phyloP scores from a whole-genome alignment of 2,888 invertebrate species.

The Acanthoscelides obtectus region DNA sequence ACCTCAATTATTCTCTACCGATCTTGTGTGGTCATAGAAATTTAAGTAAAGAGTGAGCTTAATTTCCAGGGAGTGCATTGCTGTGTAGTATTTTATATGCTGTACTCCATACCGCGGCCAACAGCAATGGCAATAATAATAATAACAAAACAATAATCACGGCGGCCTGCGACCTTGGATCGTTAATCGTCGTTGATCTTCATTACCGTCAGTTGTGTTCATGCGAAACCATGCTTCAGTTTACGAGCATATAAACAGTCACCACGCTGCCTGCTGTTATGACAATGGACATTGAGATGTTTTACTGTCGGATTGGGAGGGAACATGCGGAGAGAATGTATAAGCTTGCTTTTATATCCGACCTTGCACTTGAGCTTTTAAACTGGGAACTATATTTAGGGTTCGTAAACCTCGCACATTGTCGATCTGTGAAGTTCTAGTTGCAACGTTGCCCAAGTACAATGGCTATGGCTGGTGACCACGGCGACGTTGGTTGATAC shows the following conservation, averaged over 20 bases:
- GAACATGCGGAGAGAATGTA: background rate
- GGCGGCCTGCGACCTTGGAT: background rate
- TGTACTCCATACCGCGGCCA: background rate
- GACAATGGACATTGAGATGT: background rate
- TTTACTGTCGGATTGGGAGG: background rate
- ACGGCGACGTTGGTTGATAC: no score
- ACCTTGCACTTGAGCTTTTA: background rate
- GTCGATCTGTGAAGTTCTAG: background rate
- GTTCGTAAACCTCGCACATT: background rate
- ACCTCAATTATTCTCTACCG: no score
- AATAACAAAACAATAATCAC: background rate
- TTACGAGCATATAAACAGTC: background rate
- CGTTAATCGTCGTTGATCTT: background rate
- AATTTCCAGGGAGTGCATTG: no score
- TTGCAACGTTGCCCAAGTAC: background rate
- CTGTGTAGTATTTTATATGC: no score
- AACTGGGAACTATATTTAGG: background rate
- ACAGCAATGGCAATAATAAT: background rate
- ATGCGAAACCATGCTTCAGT: background rate
- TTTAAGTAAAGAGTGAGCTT: no score
- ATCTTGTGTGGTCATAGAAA: no score
- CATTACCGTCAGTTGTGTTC: background rate
- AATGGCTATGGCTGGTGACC: no score
- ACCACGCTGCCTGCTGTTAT: no score
- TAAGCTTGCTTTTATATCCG: background rate